A percentile compares a stretch with the other conserved stretches of the same genome.
Conservation (phyloP, 2,888 invertebrate species). For the Augochlorella aurata region DNA sequence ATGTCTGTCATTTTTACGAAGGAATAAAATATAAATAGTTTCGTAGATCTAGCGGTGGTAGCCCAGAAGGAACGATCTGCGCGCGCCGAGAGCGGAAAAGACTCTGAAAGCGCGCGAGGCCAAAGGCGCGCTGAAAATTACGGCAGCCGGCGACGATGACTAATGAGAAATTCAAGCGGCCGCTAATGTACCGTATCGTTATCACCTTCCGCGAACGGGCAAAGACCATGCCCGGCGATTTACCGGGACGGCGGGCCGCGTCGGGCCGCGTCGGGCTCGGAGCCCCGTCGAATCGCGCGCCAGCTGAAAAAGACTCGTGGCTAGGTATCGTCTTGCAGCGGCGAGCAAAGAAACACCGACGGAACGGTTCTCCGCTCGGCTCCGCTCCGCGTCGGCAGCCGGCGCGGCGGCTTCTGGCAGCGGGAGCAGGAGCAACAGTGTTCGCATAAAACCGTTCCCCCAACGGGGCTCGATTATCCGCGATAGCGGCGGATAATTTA, state of each 20-base stretch:
- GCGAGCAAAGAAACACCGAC: conserved; percentile 20
- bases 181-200: conserved; percentile 71
- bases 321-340: conserved; percentile 56
- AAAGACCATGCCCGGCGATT: conserved; percentile 57
- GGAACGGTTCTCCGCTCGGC: not conserved
- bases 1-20: no score
- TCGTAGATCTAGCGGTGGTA: no score
- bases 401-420: conserved; percentile 22
- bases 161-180: conserved; percentile 70
- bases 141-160: conserved; percentile 66
- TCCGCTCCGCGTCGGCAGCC: conserved; percentile 12
- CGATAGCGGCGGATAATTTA: conserved; percentile 54
- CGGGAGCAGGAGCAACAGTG: not conserved
- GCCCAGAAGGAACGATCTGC: not conserved
- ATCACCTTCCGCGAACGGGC: conserved; percentile 63
- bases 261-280: no score
- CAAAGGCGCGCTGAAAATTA: conserved; percentile 67
- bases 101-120: conserved; percentile 7
- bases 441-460: conserved; percentile 17
- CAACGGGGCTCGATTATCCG: conserved; percentile 43
- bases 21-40: no score
- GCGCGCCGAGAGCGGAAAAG: not conserved
- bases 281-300: conserved; percentile 47
- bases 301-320: conserved; percentile 49
- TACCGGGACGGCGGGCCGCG: conserved; percentile 42